Conservation (phyloP, 1,140 invertebrate species). For the Scaptomyza graminum region DNA sequence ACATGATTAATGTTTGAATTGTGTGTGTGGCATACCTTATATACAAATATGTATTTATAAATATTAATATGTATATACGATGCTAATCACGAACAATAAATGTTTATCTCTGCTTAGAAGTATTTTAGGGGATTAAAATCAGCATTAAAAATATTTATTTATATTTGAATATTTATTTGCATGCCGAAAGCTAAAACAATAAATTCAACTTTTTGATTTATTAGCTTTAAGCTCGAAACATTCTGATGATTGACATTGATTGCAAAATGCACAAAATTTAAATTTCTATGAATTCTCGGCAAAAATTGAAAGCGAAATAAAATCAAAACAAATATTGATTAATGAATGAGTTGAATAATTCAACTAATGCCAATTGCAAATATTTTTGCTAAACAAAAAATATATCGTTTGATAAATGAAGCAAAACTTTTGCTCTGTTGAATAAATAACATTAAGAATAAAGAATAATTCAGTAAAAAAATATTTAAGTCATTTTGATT, state of each 20-base stretch:
- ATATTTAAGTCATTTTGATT: too few relatives aligned
- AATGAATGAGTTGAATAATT: not conserved
- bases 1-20: slow-evolving; percentile 55
- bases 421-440: too few relatives aligned
- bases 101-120: not conserved
- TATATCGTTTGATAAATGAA: slow-evolving; percentile 1
- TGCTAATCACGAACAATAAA: slow-evolving; percentile 39
- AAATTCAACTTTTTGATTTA: slow-evolving; percentile 7
- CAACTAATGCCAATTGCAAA: not conserved
- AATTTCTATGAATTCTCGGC: not conserved
- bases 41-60: not conserved
- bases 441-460: too few relatives aligned
- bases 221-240: not conserved
- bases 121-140: not conserved
- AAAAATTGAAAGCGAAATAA: not conserved
- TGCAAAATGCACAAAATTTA: too few relatives aligned
- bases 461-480: too few relatives aligned
- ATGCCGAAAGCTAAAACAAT: slow-evolving; percentile 3
- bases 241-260: slow-evolving; percentile 7
- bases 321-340: not conserved
- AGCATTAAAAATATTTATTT: not conserved
- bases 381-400: not conserved
- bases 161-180: slow-evolving; percentile 8
- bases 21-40: slow-evolving; percentile 55
- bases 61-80: slow-evolving; percentile 10